Evolutionary conservation across 2,113 vertebrate genomes (phyloP).

Genomic region (Irena cyanogastra): DNA sequence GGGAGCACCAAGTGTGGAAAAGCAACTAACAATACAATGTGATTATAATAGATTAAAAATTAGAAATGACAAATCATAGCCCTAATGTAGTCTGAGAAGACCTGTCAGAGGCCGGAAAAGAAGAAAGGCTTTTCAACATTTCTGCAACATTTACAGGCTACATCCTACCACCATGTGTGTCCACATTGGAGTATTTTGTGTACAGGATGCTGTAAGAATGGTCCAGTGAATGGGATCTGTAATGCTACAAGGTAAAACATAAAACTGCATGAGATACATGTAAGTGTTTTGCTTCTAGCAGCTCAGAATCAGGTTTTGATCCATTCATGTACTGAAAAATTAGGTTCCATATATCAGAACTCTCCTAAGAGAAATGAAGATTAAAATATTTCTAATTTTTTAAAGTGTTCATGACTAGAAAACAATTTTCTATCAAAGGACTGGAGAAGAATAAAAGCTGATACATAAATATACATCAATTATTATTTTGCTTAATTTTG

Average conservation of each 20-base stretch:
- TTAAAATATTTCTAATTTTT: not conserved
- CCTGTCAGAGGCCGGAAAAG: slow-evolving; percentile 12
- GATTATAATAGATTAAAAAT: slow-evolving; percentile 57
- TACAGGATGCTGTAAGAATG: not conserved
- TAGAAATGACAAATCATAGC: slow-evolving; percentile 15
- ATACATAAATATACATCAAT: not conserved
- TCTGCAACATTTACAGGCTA: slow-evolving; percentile 27
- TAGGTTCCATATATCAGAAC: slow-evolving; percentile 20
- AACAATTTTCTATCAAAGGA: not conserved
- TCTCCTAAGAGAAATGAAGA: slow-evolving; percentile 49
- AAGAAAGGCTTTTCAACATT: slow-evolving; percentile 41
- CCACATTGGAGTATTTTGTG: not conserved
- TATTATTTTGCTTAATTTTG: not conserved
- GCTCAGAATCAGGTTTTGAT: slow-evolving; percentile 32
- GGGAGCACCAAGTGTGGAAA: slow-evolving; percentile 5
- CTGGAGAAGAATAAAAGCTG: not conserved
- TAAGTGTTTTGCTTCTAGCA: slow-evolving; percentile 31
- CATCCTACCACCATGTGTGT: not conserved
- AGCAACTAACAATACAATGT: slow-evolving; percentile 5
- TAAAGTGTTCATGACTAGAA: not conserved
- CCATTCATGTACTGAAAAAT: slow-evolving; percentile 17
- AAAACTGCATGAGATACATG: not conserved
- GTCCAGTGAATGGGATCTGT: not conserved
- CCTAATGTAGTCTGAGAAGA: not conserved
- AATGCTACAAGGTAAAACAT: not conserved